Percentiles rank a stretch among this genome's conserved stretches.
phyloP scores from a whole-genome alignment of 2,113 vertebrate species.

The Kryptolebias marmoratus region DNA sequence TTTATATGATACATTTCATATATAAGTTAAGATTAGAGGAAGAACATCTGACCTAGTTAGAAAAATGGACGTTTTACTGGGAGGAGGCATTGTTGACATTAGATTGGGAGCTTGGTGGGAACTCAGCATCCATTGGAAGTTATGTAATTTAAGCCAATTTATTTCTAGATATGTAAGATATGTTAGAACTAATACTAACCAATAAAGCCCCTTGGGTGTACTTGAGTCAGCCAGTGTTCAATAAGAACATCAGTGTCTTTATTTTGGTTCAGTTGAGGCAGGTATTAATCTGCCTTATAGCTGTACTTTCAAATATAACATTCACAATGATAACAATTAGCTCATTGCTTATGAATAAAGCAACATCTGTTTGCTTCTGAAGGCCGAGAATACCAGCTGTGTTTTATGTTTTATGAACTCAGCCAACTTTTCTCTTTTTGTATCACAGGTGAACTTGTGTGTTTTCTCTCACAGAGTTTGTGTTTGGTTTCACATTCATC shows the following conservation, averaged over 20 bases:
- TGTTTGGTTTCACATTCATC: no score
- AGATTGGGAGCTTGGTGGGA: neutral
- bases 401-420: no score
- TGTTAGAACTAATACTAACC: no score
- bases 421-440: neutral
- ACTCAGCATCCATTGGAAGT: neutral
- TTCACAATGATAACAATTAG: no score
- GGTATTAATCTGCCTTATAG: no score
- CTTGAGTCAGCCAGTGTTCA: no score
- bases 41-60: constrained; percentile 24
- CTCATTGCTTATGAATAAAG: neutral
- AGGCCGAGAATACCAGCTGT: neutral
- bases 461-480: neutral
- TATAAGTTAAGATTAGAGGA: constrained; percentile 9
- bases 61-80: constrained; percentile 8
- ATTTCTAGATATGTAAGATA: no score
- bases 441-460: neutral
- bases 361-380: neutral
- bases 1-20: neutral
- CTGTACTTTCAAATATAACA: no score
- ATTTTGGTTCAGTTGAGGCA: no score
- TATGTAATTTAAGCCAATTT: neutral
- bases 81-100: neutral
- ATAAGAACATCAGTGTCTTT: no score
- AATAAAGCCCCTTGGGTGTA: no score